Conservation (phyloP, 2,797 vertebrate genomes). For the Phaenicophaeus curvirostris region DNA sequence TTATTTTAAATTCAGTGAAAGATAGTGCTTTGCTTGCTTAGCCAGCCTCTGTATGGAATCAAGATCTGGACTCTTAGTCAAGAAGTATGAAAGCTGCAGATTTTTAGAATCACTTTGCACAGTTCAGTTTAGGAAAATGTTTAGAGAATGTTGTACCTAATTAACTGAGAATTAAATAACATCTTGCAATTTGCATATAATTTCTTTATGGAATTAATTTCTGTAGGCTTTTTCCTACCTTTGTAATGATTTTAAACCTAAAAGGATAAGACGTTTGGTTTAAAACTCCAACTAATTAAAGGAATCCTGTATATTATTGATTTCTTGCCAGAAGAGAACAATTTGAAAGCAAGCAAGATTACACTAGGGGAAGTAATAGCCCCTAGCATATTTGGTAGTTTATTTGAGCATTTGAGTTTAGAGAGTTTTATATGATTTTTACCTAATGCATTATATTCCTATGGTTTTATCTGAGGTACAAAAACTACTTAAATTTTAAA, state of each 20-base stretch:
- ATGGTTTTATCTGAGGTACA: not conserved
- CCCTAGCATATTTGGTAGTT: not conserved
- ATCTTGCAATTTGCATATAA: slow-evolving; percentile 22
- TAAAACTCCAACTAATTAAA: slow-evolving; percentile 53
- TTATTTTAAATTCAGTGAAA: not conserved
- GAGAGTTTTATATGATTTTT: slow-evolving; percentile 7
- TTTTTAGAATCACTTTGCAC: not conserved
- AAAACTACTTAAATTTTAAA: not conserved
- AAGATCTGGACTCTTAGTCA: not conserved
- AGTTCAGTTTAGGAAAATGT: not conserved
- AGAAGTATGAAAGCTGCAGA: not conserved
- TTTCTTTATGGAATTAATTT: slow-evolving; percentile 44
- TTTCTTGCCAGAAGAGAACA: slow-evolving; percentile 44
- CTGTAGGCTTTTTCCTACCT: not conserved
- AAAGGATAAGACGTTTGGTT: slow-evolving; percentile 15
- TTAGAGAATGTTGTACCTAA: not conserved
- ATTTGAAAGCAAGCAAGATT: slow-evolving; percentile 21
- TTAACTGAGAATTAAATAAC: slow-evolving; percentile 54
- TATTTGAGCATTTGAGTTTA: slow-evolving; percentile 1
- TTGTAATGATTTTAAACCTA: slow-evolving; percentile 39
- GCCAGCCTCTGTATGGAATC: not conserved
- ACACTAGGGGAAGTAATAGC: not conserved
- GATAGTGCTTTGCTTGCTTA: not conserved
- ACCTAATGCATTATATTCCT: not conserved
- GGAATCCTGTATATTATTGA: slow-evolving; percentile 58